phyloP scores from a whole-genome alignment of 1,140 invertebrate species.

The Hyles vespertilio region DNA sequence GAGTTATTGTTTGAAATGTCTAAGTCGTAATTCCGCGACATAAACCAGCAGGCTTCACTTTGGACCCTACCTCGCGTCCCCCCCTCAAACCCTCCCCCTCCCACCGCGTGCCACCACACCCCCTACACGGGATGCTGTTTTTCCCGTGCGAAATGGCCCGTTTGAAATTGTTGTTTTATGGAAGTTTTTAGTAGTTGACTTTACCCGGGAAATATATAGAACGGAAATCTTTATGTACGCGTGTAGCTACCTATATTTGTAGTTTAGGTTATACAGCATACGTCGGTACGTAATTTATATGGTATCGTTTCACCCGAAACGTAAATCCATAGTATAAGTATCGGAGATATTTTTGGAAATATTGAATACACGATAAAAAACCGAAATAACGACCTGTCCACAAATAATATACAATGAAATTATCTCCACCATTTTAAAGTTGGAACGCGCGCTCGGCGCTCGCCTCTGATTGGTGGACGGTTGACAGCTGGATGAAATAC shows the following conservation, averaged over 20 bases:
- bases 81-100: conserved; percentile 5
- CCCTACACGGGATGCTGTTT: conserved; percentile 64
- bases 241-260: conserved; percentile 5
- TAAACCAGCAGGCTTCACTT: conserved; percentile 68
- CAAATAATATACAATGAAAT: conserved; percentile 74
- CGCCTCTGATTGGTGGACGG: conserved; percentile 47
- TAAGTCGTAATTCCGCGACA: conserved; percentile 73
- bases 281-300: neutral
- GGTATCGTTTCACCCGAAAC: neutral
- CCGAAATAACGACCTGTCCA: conserved; percentile 74
- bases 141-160: conserved; percentile 71
- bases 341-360: conserved; percentile 42
- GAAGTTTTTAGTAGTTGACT: conserved; percentile 75
- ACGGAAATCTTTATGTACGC: conserved; percentile 52
- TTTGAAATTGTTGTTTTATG: conserved; percentile 76
- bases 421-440: conserved; percentile 72
- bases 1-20: conserved; percentile 76
- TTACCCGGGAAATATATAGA: conserved; percentile 63
- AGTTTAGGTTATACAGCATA: conserved; percentile 4
- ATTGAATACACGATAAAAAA: conserved; percentile 66
- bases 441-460: conserved; percentile 41
- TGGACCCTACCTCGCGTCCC: conserved; percentile 31
- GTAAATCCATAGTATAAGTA: neutral
- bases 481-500: conserved; percentile 71
- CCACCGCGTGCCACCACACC: conserved; percentile 20